Percentiles rank a stretch among this genome's conserved stretches.
phyloP scores from a whole-genome alignment of 2,888 invertebrate species.

The Dascillus cervinus region DNA sequence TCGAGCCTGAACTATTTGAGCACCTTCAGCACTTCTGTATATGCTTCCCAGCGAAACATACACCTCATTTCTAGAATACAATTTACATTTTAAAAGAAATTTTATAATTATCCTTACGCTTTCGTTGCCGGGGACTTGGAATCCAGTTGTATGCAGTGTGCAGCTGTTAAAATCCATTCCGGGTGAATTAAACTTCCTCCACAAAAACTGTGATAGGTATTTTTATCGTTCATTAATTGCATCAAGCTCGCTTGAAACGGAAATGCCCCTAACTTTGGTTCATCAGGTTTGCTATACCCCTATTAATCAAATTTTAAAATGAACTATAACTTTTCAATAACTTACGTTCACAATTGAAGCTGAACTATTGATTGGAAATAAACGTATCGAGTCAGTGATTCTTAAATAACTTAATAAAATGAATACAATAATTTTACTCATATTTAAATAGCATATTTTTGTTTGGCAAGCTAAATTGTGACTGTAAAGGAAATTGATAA shows the following conservation, averaged over 20 bases:
- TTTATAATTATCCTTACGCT: conserved; percentile 35
- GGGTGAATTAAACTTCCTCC: conserved; percentile 40
- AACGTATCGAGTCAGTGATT: no score
- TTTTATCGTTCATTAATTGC: conserved; percentile 23
- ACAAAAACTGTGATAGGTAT: conserved; percentile 33
- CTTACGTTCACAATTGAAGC: no score
- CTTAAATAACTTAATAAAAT: no score
- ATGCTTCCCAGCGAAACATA: conserved; percentile 34
- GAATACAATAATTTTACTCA: no score
- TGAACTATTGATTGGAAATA: no score
- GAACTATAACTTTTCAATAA: no score
- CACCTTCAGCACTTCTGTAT: conserved; percentile 29
- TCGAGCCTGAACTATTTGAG: conserved; percentile 29
- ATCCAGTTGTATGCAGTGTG: conserved; percentile 38
- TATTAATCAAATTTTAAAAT: no score
- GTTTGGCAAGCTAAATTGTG: no score
- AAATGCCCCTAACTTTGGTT: conserved; percentile 33
- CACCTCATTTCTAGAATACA: conserved; percentile 26
- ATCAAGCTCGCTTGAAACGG: conserved; percentile 37
- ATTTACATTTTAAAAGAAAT: no score
- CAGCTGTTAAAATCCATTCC: conserved; percentile 38
- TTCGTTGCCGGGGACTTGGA: conserved; percentile 25
- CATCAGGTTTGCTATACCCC: conserved; percentile 32
- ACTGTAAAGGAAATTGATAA: no score
- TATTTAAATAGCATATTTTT: no score